phyloP scores from a whole-genome alignment of 2,888 invertebrate species.

The Nebria brevicollis region DNA sequence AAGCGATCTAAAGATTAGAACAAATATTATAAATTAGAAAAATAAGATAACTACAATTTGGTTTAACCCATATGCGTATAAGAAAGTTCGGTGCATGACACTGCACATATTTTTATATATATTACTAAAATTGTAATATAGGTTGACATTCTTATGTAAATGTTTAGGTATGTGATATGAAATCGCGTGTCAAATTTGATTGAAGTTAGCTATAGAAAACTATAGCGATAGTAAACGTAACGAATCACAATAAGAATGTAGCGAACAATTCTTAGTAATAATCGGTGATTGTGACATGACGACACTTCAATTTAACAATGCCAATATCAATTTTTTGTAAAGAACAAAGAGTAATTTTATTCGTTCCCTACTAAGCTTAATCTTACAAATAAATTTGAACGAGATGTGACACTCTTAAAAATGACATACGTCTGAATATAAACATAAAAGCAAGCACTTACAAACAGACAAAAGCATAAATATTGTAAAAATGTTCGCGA shows the following conservation, averaged over 20 bases:
- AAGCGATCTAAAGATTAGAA: too few species aligned
- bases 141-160: neutral
- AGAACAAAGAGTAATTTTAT: neutral
- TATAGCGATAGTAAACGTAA: neutral
- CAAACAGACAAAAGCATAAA: neutral
- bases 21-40: too few species aligned
- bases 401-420: neutral
- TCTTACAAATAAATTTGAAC: neutral
- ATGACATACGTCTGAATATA: neutral
- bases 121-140: neutral
- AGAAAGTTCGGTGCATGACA: too few species aligned
- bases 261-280: slow-evolving; percentile 5
- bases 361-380: neutral
- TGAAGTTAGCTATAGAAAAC: slow-evolving; percentile 19
- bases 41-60: too few species aligned
- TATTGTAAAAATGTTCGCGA: neutral
- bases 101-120: too few species aligned
- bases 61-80: too few species aligned
- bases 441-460: neutral
- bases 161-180: neutral
- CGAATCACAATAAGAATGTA: slow-evolving; percentile 4
- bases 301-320: slow-evolving; percentile 25
- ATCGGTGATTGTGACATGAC: neutral
- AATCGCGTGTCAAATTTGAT: slow-evolving; percentile 26
- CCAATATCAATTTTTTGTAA: neutral